Percentiles rank a stretch among this genome's conserved stretches.
Conservation (phyloP, 2,113 vertebrate species). For the Pica pica region DNA sequence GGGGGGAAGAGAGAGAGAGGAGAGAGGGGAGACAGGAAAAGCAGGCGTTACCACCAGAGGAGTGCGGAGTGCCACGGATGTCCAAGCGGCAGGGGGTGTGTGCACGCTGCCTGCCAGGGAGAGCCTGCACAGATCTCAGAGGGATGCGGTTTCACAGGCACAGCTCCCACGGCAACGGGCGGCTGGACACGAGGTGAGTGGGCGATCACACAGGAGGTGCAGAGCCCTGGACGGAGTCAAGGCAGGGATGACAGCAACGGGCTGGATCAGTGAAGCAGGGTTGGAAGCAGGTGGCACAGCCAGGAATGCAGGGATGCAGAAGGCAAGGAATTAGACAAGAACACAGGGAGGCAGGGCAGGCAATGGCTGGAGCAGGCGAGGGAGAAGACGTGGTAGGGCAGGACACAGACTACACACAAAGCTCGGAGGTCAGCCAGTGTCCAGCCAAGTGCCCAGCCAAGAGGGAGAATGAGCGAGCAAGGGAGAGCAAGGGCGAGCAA, state of each 20-base stretch:
- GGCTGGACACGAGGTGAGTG: neutral
- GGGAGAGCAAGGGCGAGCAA: neutral
- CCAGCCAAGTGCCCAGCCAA: neutral
- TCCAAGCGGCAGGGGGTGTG: too few species aligned
- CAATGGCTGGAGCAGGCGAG: neutral
- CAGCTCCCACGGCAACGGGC: too few species aligned
- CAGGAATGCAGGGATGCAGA: neutral
- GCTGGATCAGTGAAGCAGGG: neutral
- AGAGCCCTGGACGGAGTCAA: neutral
- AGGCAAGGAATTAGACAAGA: neutral
- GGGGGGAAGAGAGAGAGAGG: too few species aligned
- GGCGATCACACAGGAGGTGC: neutral
- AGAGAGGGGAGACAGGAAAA: too few species aligned
- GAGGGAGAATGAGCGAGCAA: too few species aligned
- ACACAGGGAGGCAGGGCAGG: neutral
- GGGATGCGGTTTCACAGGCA: too few species aligned
- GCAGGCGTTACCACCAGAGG: too few species aligned
- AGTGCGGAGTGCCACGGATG: too few species aligned
- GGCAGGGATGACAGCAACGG: neutral
- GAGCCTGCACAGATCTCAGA: too few species aligned
- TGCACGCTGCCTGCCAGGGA: too few species aligned
- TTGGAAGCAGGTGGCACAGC: neutral
- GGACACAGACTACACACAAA: neutral
- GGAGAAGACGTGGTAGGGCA: neutral
- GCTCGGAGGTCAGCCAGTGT: neutral